These are phyloP conservation scores for Limnothrissa miodon DNA, from an alignment of 2,113 vertebrate genomes.

Conservation along the genomic window DNA sequence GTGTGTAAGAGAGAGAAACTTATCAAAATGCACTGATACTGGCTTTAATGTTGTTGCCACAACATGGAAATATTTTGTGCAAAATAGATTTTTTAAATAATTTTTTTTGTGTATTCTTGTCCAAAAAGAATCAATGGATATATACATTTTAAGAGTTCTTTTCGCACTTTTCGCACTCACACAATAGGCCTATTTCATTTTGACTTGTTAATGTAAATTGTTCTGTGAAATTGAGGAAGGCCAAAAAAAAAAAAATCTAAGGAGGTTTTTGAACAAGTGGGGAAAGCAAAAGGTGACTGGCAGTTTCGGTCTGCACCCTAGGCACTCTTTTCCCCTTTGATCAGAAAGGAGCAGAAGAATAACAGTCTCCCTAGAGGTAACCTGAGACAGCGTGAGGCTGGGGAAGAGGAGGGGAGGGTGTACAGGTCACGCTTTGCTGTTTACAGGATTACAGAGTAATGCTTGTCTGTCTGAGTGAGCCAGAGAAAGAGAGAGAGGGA, in stretches of 20 bases:
- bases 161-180: background rate
- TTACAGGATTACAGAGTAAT: conserved; percentile 43
- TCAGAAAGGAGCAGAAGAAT: conserved; percentile 36
- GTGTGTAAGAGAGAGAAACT: background rate
- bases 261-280: conserved; percentile 50
- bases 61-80: no score
- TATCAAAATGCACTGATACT: background rate
- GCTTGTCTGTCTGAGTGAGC: conserved; percentile 18
- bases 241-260: conserved; percentile 40
- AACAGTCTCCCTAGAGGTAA: conserved; percentile 56
- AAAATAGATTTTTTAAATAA: no score
- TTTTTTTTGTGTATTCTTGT: no score
- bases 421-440: conserved; percentile 17
- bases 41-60: no score
- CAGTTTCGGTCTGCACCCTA: conserved; percentile 65
- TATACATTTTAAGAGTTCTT: no score
- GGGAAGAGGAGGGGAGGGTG: conserved; percentile 21
- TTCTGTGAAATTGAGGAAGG: background rate
- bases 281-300: conserved; percentile 52
- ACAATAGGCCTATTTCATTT: background rate
- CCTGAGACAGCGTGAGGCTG: conserved; percentile 40
- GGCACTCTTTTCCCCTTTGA: conserved; percentile 41
- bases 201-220: background rate
- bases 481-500: conserved; percentile 23
- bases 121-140: no score